Base-by-base conservation (phyloP, 2,797 vertebrate genomes). In the Manis pentadactyla region DNA sequence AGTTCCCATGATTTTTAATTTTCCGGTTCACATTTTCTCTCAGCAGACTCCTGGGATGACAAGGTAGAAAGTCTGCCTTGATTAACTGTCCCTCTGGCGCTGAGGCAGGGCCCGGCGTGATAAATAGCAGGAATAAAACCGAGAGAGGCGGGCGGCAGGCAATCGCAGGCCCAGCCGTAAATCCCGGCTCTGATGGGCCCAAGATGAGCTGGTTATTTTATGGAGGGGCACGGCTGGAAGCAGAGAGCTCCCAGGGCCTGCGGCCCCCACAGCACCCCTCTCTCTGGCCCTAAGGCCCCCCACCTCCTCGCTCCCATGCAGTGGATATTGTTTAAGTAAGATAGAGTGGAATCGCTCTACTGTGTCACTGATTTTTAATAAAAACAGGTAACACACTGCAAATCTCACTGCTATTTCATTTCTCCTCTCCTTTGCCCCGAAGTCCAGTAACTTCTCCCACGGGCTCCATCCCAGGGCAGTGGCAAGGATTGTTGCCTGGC, bases 361-460 rank as follows among this genome's bases (percentile, higher is more conserved):
- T 2, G 68, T 94, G 96, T 69, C 97, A 96, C 8, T 77, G 97
- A 97, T 97, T 98, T 97, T 96, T 97, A 97, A 96, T 97, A 95
- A 97, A 96, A 95, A 55, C 96, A 88, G 90, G 90, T 53, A 71
- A 51, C 34, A 1, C 34, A 29, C 95, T 73, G 96, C 94, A 93
- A 95, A 97, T 31, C 90, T 93, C 66, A 6, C 37, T 0, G 77
- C 79, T 29, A 13, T 69, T 94, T 1, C 1, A 34, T 29, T 49
- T 59, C 90, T 88, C 86, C 57, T 49, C 93, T 21, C 93, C 18
- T 77, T 9, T 0, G 0, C 88, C 77, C 81, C 82, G 15, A 46
- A 31, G 85, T 63, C 94, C 74, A 2, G 31, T 29, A 78, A 88
- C 87, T 42, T 77, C 64, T 31, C 87, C 74, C 68, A 19, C n/a